phyloP scores from a whole-genome alignment of 1,140 invertebrate genomes.

The Leptinotarsa undecemlineata region DNA sequence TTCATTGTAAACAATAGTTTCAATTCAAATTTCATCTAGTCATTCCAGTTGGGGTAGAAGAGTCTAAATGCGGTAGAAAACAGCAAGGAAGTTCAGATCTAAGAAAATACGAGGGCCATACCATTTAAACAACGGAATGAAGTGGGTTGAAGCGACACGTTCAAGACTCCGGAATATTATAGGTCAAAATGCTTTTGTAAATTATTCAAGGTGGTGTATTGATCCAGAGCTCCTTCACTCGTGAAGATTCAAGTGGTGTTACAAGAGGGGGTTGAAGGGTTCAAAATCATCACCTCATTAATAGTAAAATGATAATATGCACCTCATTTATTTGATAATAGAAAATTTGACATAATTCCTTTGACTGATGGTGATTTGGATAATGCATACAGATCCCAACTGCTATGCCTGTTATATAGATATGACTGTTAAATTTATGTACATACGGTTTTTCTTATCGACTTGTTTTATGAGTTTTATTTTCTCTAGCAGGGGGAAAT shows the following conservation, averaged over 20 bases:
- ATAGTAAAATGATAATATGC: too few relatives aligned
- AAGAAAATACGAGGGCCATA: neutral
- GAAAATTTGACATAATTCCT: too few relatives aligned
- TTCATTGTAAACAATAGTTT: too few relatives aligned
- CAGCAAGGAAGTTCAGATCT: neutral
- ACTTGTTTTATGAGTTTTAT: too few relatives aligned
- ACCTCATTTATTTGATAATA: too few relatives aligned
- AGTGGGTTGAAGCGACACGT: slow-evolving; percentile 35
- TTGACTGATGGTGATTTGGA: too few relatives aligned
- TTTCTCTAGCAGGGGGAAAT: too few relatives aligned
- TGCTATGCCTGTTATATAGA: too few relatives aligned
- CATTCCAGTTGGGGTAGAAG: neutral
- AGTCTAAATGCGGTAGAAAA: neutral
- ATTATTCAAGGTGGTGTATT: slow-evolving; percentile 53
- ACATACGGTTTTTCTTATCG: too few relatives aligned
- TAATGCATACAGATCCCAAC: too few relatives aligned
- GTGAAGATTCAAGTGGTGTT: slow-evolving; percentile 37
- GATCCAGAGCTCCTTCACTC: slow-evolving; percentile 47
- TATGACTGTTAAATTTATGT: too few relatives aligned
- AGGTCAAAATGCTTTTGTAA: slow-evolving; percentile 50
- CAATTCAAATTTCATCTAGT: too few relatives aligned
- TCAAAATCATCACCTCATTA: neutral
- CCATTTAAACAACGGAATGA: slow-evolving; percentile 13
- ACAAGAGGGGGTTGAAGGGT: slow-evolving; percentile 21
- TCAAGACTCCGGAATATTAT: slow-evolving; percentile 45